phyloP scores from a whole-genome alignment of 2,888 invertebrate species.

The Ligdia adustata region DNA sequence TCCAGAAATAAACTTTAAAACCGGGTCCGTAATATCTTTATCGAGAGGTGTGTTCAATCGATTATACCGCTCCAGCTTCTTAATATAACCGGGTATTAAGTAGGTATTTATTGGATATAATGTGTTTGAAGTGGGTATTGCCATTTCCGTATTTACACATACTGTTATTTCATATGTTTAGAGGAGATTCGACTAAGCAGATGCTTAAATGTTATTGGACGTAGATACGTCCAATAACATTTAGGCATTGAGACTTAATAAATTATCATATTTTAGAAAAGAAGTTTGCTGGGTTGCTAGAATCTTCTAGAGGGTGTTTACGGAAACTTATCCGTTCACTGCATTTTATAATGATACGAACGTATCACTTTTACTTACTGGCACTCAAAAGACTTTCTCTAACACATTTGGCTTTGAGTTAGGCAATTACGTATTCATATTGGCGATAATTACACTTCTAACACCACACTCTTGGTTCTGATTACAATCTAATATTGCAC shows the following conservation, averaged over 20 bases:
- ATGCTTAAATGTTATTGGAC: too few relatives aligned
- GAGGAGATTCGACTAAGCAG: too few relatives aligned
- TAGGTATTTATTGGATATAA: constrained; percentile 38
- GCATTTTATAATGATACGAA: constrained; percentile 4
- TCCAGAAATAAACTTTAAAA: constrained; percentile 71
- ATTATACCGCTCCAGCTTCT: constrained; percentile 59
- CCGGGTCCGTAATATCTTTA: constrained; percentile 76
- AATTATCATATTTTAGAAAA: too few relatives aligned
- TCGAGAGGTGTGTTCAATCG: constrained; percentile 79
- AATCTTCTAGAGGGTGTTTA: too few relatives aligned
- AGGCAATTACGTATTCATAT: constrained; percentile 21
- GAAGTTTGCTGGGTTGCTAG: too few relatives aligned
- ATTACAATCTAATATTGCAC: constrained; percentile 18
- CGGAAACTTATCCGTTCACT: constrained; percentile 2
- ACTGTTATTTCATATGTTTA: too few relatives aligned
- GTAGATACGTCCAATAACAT: too few relatives aligned
- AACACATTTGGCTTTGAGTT: constrained; percentile 11
- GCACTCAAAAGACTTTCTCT: constrained; percentile 21
- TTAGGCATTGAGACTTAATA: too few relatives aligned
- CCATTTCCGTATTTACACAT: constrained; percentile 29
- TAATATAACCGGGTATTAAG: constrained; percentile 43
- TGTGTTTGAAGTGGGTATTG: constrained; percentile 26
- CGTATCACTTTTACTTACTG: constrained; percentile 19
- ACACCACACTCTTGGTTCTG: constrained; percentile 8
- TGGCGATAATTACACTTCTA: constrained; percentile 16